Evolutionary conservation across 2,888 invertebrate genomes (phyloP), one percentile per base, ranked within the genome.

Genomic region (Lepetodrilus schrolli): DNA sequence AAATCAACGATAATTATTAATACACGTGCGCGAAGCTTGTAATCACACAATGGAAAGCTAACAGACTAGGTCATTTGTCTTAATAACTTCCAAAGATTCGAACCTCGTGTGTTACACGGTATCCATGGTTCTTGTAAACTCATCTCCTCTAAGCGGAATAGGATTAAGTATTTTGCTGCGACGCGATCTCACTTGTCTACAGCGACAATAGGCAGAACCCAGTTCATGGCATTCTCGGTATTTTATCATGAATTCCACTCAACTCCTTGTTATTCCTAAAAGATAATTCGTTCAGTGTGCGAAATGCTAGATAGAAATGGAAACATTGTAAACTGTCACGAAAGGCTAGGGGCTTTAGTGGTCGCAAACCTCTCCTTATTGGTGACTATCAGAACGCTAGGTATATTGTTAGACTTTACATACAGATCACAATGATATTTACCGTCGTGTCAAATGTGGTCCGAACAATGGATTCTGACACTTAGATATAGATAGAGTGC

Each of bases 1-100:
- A 68, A 68, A 68, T 68, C 30, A 47, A 23, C 68, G 47, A 68
- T 68, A 68, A 68, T 68, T 68, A 68, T 68, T 68, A 68, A 68
- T 68, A 68, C 68, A 68, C 68, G 68, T 68, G 68, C 58, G 26
- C 8, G 58, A 58, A 58, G 30, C 26, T 58, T 58, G 58, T 58
- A 30, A n/a, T n/a, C 26, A 34, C 30, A 58, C 58, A 58, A 58
- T 26, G 58, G 58, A 13, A 30, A 8, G 58, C 58, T 58, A 58
- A 30, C 58, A 30, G 34, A 58, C 26, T 17, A 23, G 58, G 26
- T 58, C 58, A 34, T 58, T 58, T 58, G 58, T 58, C 58, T 58
- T 58, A 23, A 58, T 58, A 58, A 26, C 34, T 58, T 58, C 30
- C 58, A 58, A 58, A 30, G 26, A 58, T 58, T 58, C 30, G 13